These are phyloP conservation scores for Hypsopygia costalis DNA, from an alignment of 2,888 invertebrate genomes.

Conservation along the genomic window DNA sequence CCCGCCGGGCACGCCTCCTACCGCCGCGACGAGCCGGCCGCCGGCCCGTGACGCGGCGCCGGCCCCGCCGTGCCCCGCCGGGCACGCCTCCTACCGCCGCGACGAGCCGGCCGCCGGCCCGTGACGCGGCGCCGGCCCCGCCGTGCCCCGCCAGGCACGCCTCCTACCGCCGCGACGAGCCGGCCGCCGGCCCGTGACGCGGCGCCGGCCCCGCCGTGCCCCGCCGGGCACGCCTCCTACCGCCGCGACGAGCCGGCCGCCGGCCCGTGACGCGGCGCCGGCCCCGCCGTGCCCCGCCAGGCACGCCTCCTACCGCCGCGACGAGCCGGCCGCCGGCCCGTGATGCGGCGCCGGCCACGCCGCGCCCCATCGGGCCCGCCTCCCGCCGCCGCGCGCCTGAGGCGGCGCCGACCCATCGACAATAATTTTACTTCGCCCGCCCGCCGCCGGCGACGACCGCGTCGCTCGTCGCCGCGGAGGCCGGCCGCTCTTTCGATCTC, in stretches of 20 bases:
- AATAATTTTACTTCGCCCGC: constrained; percentile 60
- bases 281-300: constrained; percentile 41
- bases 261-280: constrained; percentile 60
- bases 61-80: constrained; percentile 48
- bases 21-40: constrained; percentile 68
- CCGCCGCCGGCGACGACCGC: constrained; percentile 5
- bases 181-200: constrained; percentile 13
- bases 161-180: constrained; percentile 37
- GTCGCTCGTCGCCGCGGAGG: constrained; percentile 14
- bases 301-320: constrained; percentile 17
- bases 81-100: no score
- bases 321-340: constrained; percentile 28
- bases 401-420: constrained; percentile 35
- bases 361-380: no score
- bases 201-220: constrained; percentile 9
- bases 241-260: constrained; percentile 66
- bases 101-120: constrained; percentile 17
- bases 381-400: constrained; percentile 8
- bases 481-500: constrained; percentile 15
- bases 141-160: constrained; percentile 31
- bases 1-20: constrained; percentile 39
- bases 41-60: constrained; percentile 60
- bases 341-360: constrained; percentile 39
- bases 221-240: constrained; percentile 36
- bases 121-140: constrained; percentile 24